Evolutionary conservation across 1,140 invertebrate species (phyloP), one percentile per base, ranked within the genome.

Genomic region (Ceratina calcarata): DNA sequence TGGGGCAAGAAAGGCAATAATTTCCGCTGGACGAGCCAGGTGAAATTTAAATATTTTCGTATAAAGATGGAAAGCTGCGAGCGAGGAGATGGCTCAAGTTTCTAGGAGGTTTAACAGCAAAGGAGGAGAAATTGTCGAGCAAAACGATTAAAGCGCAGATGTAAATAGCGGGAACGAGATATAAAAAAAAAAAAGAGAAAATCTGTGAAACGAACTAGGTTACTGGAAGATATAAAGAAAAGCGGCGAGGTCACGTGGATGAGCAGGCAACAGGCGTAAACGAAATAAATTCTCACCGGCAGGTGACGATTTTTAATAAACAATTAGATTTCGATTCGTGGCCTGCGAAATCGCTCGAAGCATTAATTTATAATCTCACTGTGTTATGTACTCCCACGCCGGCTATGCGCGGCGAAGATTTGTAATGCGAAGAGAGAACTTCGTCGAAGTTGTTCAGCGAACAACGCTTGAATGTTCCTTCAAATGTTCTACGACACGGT

Each of bases 321-420:
- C 91, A 91, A 92, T 91, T 90, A 89, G 91, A 91, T 91, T 92
- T 91, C 90, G 88, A 91, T 90, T 91, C 87, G 80, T 72, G 85
- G 83, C 84, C 84, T 86, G 81, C 85, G 86, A 91, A 6, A 45
- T 45, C 37, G 10, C 37, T 45, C 37, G 37, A 10, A 45, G 37
- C 2, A 45, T 45, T 45, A 45, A 45, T 45, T 45, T 45, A 45
- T 45, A 45, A 45, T 45, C 37, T 10, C 37, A 6, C 37, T 45
- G 37, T 10, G 37, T 45, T 45, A 45, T 45, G 10, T 10, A 45
- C 37, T 45, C 10, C 37, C 37, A 10, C 37, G 27, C 27, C 27
- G 27, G 27, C 27, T 32, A 32, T 32, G 27, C 37, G 37, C 37
- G 2, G 37, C 49, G 66, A 45, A 55, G 55, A 75, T 60, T 70